Conservation (phyloP, 2,797 vertebrate species). For the Diceros bicornis region DNA sequence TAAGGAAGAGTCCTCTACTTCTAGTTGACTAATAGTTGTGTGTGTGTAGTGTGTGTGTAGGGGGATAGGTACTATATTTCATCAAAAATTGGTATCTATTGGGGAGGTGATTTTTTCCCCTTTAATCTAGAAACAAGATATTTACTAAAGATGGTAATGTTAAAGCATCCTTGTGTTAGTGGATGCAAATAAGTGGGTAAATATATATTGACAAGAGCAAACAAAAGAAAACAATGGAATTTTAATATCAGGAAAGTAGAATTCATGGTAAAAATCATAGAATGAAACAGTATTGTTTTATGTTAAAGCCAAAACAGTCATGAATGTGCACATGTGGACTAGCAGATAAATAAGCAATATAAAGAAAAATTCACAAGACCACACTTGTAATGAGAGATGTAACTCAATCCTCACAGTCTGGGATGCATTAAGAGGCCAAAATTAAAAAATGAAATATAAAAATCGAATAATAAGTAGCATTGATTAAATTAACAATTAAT, state of each 20-base stretch:
- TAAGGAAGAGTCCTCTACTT: neutral
- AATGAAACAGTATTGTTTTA: neutral
- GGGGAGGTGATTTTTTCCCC: neutral
- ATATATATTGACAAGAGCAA: neutral
- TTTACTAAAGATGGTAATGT: neutral
- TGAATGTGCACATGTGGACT: neutral
- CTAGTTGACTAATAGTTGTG: neutral
- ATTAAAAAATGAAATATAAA: neutral
- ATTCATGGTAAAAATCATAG: neutral
- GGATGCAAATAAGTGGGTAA: neutral
- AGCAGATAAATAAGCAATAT: neutral
- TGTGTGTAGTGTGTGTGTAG: too few relatives aligned
- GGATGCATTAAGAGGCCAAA: neutral
- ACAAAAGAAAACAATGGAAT: neutral
- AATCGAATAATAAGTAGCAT: neutral
- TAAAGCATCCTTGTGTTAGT: constrained; percentile 17
- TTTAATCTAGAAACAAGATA: constrained; percentile 15
- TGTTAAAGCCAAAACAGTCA: neutral
- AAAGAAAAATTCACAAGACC: neutral
- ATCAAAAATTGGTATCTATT: neutral
- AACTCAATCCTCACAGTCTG: neutral
- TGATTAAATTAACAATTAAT: neutral
- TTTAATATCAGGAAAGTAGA: neutral
- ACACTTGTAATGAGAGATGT: neutral
- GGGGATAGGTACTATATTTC: neutral